Base-by-base conservation (phyloP, 2,113 vertebrate species). In the Pampusana beccarii region DNA sequence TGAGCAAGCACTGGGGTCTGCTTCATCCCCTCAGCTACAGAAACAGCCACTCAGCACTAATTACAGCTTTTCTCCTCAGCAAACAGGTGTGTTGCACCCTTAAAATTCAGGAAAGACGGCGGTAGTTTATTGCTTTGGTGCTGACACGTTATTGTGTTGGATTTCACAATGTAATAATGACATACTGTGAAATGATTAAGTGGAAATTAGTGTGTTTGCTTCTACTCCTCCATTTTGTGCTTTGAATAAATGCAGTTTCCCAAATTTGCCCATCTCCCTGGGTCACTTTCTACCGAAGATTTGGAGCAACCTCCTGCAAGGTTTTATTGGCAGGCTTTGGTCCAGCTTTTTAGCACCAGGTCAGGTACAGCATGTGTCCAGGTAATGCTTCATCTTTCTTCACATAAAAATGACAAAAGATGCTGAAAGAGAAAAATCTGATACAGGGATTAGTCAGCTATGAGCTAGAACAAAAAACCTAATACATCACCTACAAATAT, bases 41-140 rank as follows among this genome's bases (percentile, higher is more conserved):
- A 82, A 85, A 66, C 58, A 80, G 40, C 70, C 80, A 65, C 42
- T 95, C 67, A 38, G 84, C 62, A 25, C 54, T 95, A 89, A 95
- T 67, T 95, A 80, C 34, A 86, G 71, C 33, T 82, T 92, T 91
- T 50, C 33, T 91, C 18, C 67, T 64, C 1, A 1, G 38, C 53
- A 95, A 78, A 80, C 33, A 87, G 88, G 77, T 88, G 57, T 88
- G 48, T 19, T 90, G n/a, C 7, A 13, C 21, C 31, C 18, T 48
- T 57, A 40, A 95, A 75, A 57, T 57, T 62, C 8, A 3, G 65
- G 57, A 51, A 81, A 57, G 58, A 48, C 0, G 0, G 53, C 61
- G 61, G 53, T 57, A 65, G 36, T 74, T 70, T 86, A n/a, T 80
- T 82, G 62, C 48, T 86, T 67, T 70, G 56, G 31, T 90, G 51